Evolutionary conservation across 2,797 vertebrate genomes (phyloP).

Genomic region (Eulemur albifrons): DNA sequence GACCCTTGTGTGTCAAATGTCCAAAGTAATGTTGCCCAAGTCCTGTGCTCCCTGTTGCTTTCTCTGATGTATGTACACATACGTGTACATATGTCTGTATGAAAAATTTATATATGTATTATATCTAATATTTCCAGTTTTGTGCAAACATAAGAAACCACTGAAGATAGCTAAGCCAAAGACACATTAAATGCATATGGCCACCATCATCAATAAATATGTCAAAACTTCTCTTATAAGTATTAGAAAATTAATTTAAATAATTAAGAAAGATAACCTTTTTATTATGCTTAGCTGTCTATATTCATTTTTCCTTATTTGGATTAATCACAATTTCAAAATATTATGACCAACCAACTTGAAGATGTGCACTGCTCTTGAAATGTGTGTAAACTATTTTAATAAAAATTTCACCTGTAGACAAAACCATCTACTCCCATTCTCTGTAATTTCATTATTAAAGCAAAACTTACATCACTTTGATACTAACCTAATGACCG

Average conservation of each 20-base stretch:
- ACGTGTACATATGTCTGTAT: neutral
- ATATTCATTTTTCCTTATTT: constrained; percentile 21
- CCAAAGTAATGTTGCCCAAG: constrained; percentile 76
- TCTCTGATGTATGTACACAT: constrained; percentile 66
- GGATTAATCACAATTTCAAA: neutral
- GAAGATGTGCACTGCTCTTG: neutral
- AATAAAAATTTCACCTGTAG: neutral
- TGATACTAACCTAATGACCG: constrained; percentile 8
- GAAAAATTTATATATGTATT: neutral
- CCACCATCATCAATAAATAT: neutral
- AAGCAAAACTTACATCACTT: neutral
- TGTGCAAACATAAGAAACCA: constrained; percentile 74
- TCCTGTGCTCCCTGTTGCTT: neutral
- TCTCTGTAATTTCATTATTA: neutral
- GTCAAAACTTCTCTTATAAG: constrained; percentile 66
- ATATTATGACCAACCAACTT: neutral
- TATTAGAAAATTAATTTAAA: constrained; percentile 68
- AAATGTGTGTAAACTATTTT: neutral
- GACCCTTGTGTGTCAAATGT: constrained; percentile 75
- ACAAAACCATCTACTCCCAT: neutral
- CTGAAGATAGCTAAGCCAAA: constrained; percentile 78
- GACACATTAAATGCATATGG: constrained; percentile 72
- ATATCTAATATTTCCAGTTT: constrained; percentile 67
- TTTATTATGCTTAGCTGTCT: neutral
- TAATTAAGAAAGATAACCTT: neutral